Evolutionary conservation across 2,797 vertebrate genomes (phyloP).

Genomic region (Microcaecilia unicolor): DNA sequence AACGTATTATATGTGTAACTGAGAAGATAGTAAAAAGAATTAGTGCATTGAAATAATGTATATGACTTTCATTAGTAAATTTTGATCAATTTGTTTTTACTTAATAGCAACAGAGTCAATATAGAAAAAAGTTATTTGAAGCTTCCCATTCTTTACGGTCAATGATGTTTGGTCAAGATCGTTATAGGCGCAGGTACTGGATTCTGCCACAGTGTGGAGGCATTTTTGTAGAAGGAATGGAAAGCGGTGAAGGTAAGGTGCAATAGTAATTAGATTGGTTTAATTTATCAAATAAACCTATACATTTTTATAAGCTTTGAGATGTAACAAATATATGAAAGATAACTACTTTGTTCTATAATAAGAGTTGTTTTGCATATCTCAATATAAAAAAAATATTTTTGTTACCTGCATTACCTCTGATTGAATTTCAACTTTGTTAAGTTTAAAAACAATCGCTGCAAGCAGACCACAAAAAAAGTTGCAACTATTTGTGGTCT

Average conservation of each 20-base stretch:
- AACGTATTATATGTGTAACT: too few species aligned
- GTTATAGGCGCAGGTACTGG: constrained; percentile 89
- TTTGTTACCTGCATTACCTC: too few species aligned
- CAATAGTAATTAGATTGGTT: background rate
- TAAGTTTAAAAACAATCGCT: too few species aligned
- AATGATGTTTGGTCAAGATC: constrained; percentile 87
- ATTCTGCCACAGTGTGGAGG: constrained; percentile 84
- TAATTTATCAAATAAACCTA: too few species aligned
- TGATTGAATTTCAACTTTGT: too few species aligned
- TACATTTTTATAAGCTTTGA: too few species aligned
- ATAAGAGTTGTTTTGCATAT: too few species aligned
- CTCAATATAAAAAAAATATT: too few species aligned
- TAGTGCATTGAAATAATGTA: background rate
- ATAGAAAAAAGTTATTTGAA: constrained; percentile 82
- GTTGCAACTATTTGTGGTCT: too few species aligned
- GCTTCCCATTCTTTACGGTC: constrained; percentile 80
- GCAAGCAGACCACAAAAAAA: too few species aligned
- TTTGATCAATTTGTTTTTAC: constrained; percentile 6
- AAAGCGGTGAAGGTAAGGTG: constrained; percentile 75
- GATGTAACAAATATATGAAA: too few species aligned
- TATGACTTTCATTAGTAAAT: background rate
- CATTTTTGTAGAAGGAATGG: constrained; percentile 86
- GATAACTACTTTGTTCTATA: too few species aligned
- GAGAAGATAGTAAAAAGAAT: background rate
- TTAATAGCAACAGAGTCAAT: constrained; percentile 82